These are phyloP conservation scores for Saccopteryx leptura DNA, from an alignment of 2,113 vertebrate genomes.

Conservation along the genomic window DNA sequence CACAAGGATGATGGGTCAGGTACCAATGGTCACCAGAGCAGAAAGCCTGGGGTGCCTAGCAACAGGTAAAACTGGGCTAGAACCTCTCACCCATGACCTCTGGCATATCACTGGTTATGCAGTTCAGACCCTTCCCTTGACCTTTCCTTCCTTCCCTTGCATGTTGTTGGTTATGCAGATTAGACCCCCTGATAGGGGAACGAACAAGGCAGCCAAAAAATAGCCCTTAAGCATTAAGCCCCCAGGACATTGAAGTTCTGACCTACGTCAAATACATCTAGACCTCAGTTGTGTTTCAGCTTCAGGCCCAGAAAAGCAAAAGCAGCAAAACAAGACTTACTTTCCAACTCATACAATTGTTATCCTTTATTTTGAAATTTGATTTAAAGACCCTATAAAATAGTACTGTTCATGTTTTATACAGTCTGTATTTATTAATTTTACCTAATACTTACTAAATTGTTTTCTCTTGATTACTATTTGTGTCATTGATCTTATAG, in stretches of 20 bases:
- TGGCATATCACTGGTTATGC: neutral
- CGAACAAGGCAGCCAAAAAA: neutral
- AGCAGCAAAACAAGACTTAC: neutral
- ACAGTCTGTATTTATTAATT: neutral
- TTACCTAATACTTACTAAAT: neutral
- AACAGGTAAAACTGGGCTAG: neutral
- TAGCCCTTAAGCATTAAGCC: neutral
- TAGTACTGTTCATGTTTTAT: neutral
- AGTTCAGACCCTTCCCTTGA: neutral
- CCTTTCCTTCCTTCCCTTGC: neutral
- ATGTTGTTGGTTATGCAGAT: neutral
- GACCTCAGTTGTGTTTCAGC: neutral
- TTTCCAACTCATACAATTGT: neutral
- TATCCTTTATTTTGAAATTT: neutral
- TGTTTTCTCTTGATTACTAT: neutral
- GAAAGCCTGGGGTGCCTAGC: neutral
- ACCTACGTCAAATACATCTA: neutral
- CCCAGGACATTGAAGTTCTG: neutral
- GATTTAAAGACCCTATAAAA: neutral
- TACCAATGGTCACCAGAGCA: neutral
- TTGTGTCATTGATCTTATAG: neutral
- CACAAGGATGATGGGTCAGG: neutral
- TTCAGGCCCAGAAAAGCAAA: neutral
- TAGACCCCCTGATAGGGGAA: neutral
- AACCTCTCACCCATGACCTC: neutral